phyloP scores from a whole-genome alignment of 2,113 vertebrate species.

The Vanacampus margaritifer region DNA sequence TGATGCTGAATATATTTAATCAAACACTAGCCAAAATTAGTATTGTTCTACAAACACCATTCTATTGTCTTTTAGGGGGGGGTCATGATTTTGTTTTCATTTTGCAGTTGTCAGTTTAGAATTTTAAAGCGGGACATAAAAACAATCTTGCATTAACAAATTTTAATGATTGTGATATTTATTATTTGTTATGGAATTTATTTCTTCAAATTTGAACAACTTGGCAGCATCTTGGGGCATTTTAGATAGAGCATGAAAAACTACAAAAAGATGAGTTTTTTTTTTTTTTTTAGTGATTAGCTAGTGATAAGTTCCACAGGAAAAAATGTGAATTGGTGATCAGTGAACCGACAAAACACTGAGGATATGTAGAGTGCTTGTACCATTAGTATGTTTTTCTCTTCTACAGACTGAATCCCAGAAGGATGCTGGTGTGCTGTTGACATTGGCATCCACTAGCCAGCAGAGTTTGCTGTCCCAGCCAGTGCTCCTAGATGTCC shows the following conservation, averaged over 20 bases:
- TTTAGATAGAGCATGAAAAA: not conserved
- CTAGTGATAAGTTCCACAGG: not conserved
- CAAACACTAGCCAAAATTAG: no score
- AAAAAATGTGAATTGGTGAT: not conserved
- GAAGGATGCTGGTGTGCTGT: slow-evolving; percentile 38
- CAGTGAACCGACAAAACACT: not conserved
- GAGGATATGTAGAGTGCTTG: not conserved
- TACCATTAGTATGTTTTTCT: not conserved
- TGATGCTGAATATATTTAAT: no score
- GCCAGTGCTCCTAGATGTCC: slow-evolving; percentile 41
- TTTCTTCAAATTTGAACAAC: not conserved
- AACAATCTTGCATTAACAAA: no score
- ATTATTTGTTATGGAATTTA: not conserved
- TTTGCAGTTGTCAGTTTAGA: not conserved
- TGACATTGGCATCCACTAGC: slow-evolving; percentile 36
- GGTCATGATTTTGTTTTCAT: not conserved
- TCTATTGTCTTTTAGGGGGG: no score
- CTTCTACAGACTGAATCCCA: slow-evolving; percentile 51
- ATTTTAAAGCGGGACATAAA: no score
- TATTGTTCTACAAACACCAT: no score
- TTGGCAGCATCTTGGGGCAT: not conserved
- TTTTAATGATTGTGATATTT: not conserved
- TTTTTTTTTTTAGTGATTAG: not conserved
- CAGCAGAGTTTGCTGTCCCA: slow-evolving; percentile 38
- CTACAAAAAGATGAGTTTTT: not conserved